Base-by-base conservation (phyloP, 2,888 invertebrate species). In the Aleiodes testaceus region DNA sequence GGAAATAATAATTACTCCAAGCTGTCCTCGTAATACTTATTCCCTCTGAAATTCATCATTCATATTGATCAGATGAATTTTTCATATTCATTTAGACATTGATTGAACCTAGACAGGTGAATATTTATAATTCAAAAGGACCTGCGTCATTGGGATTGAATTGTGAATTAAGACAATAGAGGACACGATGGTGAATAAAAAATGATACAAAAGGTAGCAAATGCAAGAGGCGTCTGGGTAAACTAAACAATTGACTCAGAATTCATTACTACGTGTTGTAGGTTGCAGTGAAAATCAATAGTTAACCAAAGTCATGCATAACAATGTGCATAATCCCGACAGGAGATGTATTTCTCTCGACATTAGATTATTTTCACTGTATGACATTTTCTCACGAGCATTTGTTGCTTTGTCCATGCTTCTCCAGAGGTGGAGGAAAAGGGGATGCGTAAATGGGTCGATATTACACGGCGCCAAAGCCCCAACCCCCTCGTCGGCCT, bases 381-480 rank as follows among this genome's bases (percentile, higher is more conserved):
- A 53, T 47, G 9, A 16, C 7, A 14, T 14, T 47, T 47, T 47
- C 14, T 47, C 18, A 14, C 22, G 12, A 20, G 20, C 45, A 45
- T 63, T 63, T 20, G 26, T n/a, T 22, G 5, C 7, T 45, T 22
- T 44, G 26, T 20, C 30, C 36, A 18, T 18, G 36, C n/a, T 22
- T 47, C 14, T 59, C 59, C 18, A 26, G n/a, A 45, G 59, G 18
- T 66, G 30, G 50, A 65, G 42, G 77, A 50, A 42, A 12, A 20
- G 70, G 74, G 76, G 72, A 69, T 73, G 75, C 74, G 75, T 74
- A 45, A 71, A 74, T 73, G 76, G 79, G 75, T 79, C 79, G 79
- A 79, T 79, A 79, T 77, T 75, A 72, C 20, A 74, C 76, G 79
- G 77, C 79, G 79, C 79, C 79, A 78, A 73, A 74, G 5, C 26